A percentile compares a stretch with the other conserved stretches of the same genome.
Evolutionary conservation across 2,888 invertebrate genomes (phyloP).

Genomic region (Geotrupes spiniger): DNA sequence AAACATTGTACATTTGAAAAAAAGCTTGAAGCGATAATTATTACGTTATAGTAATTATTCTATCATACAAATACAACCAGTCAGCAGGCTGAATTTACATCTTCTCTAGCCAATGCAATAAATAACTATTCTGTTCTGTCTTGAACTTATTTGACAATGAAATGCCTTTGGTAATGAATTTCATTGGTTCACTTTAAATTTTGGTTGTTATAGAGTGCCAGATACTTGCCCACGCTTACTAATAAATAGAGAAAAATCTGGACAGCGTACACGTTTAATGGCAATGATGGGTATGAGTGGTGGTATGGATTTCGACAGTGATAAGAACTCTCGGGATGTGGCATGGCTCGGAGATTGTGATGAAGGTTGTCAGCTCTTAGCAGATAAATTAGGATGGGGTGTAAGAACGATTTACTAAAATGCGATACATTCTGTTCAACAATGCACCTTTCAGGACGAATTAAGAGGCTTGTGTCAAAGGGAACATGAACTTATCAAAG

Average conservation of each 20-base stretch:
- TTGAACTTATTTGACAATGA: too few species aligned
- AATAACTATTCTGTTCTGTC: too few species aligned
- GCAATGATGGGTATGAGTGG: slow-evolving; percentile 51
- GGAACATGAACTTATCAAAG: slow-evolving; percentile 55
- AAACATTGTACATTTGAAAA: too few species aligned
- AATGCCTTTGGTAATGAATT: too few species aligned
- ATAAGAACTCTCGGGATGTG: slow-evolving; percentile 68
- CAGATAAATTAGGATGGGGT: slow-evolving; percentile 76
- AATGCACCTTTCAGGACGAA: slow-evolving; percentile 55
- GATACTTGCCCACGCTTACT: slow-evolving; percentile 75
- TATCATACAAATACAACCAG: too few species aligned
- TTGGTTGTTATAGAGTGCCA: slow-evolving; percentile 67
- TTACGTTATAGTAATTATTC: too few species aligned
- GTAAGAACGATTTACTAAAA: slow-evolving; percentile 35
- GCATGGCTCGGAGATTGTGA: slow-evolving; percentile 82
- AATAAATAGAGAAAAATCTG: slow-evolving; percentile 81
- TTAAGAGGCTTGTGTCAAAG: slow-evolving; percentile 55
- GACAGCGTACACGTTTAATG: slow-evolving; percentile 47
- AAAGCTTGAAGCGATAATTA: too few species aligned
- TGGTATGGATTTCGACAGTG: slow-evolving; percentile 68
- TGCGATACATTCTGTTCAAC: not conserved
- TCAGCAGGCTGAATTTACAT: too few species aligned
- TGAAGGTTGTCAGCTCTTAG: slow-evolving; percentile 70
- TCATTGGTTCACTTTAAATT: too few species aligned
- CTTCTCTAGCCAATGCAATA: too few species aligned